Evolutionary conservation across 1,140 invertebrate genomes (phyloP), one percentile per base, ranked within the genome.

Genomic region (Musca domestica): DNA sequence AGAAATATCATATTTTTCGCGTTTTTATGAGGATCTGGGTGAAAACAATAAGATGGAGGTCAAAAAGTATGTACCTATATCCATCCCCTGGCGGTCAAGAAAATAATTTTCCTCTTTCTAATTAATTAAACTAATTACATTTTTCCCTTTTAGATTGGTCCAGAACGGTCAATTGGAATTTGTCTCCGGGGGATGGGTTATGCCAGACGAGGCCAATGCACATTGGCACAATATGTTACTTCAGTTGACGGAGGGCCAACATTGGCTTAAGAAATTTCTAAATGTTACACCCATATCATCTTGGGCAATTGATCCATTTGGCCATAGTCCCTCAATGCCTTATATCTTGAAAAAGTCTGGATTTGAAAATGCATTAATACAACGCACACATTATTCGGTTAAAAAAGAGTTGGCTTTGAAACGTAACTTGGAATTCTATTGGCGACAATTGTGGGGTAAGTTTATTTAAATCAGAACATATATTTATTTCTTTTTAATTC

Each of bases 171-270:
- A 94, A 76, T 81, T 93, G 30, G 92, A 94, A 83, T 90, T 90
- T 69, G 93, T 96, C 0, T 95, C 95, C 0, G 96, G 96, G n/a
- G 96, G 96, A n/a, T 99, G 96, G 95, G 96, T 98, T 0, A 98
- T 98, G 96, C 92, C 93, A n/a, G 97, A 99, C 80, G 97, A 99
- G 84, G 94, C 96, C 1, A 95, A 92, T 69, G 89, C 95, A 0
- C 95, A 98, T 81, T 95, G 96, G 88, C 88, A 92, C 34, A 90
- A 94, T 3, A 92, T 97, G 70, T 81, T 97, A 0, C 90, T 95
- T 82, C 95, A 99, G 78, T 82, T 98, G 61, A 91, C 94, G 0
- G 92, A 95, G 71, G 97, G 97, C 2, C 96, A 99, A 84, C 93
- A 96, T 69, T 99, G 96, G 95, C 79, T 98, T 3, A 86, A 92